Evolutionary conservation across 2,888 invertebrate species (phyloP), one percentile per base, ranked within the genome.

Genomic region (Dasypolia templi): DNA sequence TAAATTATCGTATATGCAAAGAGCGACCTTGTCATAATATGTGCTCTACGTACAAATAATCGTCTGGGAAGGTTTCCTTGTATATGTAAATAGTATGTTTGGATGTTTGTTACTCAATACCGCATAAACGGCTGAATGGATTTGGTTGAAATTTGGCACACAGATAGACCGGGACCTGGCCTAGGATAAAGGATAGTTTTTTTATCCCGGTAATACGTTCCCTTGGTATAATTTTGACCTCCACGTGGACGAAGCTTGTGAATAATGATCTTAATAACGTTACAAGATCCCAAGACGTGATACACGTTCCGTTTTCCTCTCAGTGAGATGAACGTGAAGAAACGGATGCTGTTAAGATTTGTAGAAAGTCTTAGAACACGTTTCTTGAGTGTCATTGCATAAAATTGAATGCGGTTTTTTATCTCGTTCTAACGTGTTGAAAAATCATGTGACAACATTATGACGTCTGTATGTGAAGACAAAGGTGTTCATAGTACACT

Each of bases 331-430:
- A 83, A 82, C 81, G 75, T 75, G 71, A 79, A 84, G 75, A 83
- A 83, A 75, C 67, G 71, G 74, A 77, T 83, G 73, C 59, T 80
- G 69, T 69, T 49, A 29, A 69, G 63, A 32, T 58, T 58, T 11
- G 75, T 83, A 81, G 82, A 84, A 86, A 84, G 84, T 85, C 67
- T 75, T 17, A 61, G 35, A 84, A 79, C 77, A 49, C 74, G 77
- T 77, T 75, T 55, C 58, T 42, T 19, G 42, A 69, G 49, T 61
- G 62, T 65, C 32, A 58, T 81, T 80, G 68, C 42, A 72, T 69
- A 66, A 53, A 69, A 67, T 59, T 12, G 64, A 55, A 73, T 56
- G 67, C n/a, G 71, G 65, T 69, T 83, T 29, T 75, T 69, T 70
- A 79, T 82, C 75, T 55, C 49, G 14, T 59, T 49, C 35, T 22